phyloP scores from a whole-genome alignment of 1,140 invertebrate species.

The Formica exsecta region DNA sequence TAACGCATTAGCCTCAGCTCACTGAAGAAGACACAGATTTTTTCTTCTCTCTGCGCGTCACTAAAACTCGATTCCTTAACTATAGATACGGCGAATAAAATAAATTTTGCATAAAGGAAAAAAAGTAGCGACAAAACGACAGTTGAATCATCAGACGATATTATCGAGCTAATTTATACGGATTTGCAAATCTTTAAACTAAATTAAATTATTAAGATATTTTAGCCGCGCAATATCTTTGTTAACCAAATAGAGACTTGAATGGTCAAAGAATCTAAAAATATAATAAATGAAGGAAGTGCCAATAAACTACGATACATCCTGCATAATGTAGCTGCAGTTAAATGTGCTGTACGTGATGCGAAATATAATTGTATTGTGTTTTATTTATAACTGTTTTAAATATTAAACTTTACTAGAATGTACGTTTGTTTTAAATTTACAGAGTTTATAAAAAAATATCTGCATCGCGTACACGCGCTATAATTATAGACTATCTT shows the following conservation, averaged over 20 bases:
- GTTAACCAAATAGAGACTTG: not conserved
- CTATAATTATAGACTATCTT: not conserved
- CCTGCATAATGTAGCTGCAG: slow-evolving; percentile 3
- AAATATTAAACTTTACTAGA: not conserved
- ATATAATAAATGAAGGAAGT: slow-evolving; percentile 1
- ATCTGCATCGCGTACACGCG: not conserved
- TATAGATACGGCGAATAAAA: not conserved
- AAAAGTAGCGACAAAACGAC: not conserved
- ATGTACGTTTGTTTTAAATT: not conserved
- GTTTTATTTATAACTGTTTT: not conserved
- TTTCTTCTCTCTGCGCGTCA: not conserved
- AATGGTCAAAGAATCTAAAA: not conserved
- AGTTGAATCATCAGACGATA: not conserved
- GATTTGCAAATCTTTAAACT: not conserved
- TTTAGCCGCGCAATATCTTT: not conserved
- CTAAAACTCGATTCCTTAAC: not conserved
- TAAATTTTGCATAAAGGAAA: not conserved
- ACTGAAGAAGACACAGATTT: not conserved
- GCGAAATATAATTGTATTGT: not conserved
- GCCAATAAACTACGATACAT: not conserved
- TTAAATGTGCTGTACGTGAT: not conserved
- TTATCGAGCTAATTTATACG: not conserved
- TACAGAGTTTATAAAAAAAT: not conserved
- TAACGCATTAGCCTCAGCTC: not conserved
- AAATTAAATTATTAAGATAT: not conserved